Evolutionary conservation across 2,113 vertebrate species (phyloP).

Genomic region (Pungitius pungitius): DNA sequence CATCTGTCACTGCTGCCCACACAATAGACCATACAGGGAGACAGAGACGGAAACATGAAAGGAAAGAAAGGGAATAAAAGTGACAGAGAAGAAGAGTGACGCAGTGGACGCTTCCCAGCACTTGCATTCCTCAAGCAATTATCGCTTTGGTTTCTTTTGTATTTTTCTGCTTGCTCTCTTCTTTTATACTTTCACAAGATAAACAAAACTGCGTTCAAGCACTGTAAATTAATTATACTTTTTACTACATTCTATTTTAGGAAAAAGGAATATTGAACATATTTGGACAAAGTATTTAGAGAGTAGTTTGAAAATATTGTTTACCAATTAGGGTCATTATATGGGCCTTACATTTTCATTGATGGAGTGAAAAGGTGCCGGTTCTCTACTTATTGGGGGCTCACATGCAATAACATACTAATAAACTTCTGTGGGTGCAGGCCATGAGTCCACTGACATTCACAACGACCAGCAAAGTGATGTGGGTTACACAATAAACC

Average conservation of each 20-base stretch:
- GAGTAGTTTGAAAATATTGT: not conserved
- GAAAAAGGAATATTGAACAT: not conserved
- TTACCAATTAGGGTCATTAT: not conserved
- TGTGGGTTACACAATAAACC: not conserved
- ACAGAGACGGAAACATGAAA: constrained; percentile 56
- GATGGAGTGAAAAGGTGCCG: not conserved
- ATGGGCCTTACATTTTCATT: not conserved
- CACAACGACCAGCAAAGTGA: not conserved
- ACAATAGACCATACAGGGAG: constrained; percentile 84
- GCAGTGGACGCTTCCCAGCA: constrained; percentile 20
- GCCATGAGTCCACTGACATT: not conserved
- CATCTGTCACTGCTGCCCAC: constrained; percentile 92
- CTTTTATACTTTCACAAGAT: not conserved
- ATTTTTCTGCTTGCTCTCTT: not conserved
- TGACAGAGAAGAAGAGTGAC: constrained; percentile 42
- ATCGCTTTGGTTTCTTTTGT: constrained; percentile 62
- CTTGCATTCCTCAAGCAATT: not conserved
- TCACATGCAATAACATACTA: not conserved
- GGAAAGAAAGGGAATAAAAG: constrained; percentile 55
- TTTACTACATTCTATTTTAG: not conserved
- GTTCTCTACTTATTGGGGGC: not conserved
- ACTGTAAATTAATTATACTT: not conserved
- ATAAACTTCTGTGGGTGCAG: not conserved
- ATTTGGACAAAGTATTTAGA: not conserved
- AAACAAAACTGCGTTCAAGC: not conserved